Conservation (phyloP, 2,113 vertebrate genomes). For the Corynorhinus townsendii region DNA sequence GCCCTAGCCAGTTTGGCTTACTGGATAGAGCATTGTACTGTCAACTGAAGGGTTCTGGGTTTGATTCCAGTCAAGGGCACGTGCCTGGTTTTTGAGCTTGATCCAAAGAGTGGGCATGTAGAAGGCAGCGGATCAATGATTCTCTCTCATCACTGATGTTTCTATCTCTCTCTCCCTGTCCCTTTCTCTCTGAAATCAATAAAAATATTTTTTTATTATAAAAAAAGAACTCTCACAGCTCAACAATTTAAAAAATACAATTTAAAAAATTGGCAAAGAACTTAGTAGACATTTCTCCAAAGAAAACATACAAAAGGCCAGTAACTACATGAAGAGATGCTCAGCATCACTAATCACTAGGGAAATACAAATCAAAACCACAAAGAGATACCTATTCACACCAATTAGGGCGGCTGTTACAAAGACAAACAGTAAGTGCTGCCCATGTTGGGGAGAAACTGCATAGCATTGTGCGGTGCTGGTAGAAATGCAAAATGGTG, state of each 20-base stretch:
- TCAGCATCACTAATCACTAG: neutral
- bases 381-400: neutral
- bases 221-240: neutral
- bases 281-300: neutral
- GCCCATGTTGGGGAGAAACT: neutral
- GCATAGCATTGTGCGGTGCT: neutral
- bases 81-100: too few species aligned
- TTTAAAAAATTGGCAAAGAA: neutral
- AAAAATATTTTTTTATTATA: too few species aligned
- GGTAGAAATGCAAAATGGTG: neutral
- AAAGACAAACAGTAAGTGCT: neutral
- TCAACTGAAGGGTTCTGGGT: too few species aligned
- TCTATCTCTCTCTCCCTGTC: too few species aligned
- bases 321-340: neutral
- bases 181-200: too few species aligned
- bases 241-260: neutral
- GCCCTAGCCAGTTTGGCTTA: too few species aligned
- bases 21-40: too few species aligned
- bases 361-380: neutral
- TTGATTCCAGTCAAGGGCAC: too few species aligned
- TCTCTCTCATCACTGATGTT: too few species aligned
- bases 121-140: too few species aligned
- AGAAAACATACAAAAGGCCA: neutral
- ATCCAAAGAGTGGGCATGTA: too few species aligned
- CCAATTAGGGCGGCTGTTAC: neutral